phyloP scores from a whole-genome alignment of 2,797 vertebrate species.

The Lithobates sylvaticus region DNA sequence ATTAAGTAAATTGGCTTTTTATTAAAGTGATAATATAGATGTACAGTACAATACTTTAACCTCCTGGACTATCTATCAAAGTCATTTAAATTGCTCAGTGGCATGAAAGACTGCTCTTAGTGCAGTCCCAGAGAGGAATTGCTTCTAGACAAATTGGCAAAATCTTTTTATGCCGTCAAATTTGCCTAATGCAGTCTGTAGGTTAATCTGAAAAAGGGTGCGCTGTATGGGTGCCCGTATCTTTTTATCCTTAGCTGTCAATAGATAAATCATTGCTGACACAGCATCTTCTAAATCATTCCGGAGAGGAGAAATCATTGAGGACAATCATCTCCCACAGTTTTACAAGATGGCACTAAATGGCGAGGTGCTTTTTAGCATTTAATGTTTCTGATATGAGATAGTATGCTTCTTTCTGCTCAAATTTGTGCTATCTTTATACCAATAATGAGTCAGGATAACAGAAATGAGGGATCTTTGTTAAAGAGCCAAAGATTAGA shows the following conservation, averaged over 20 bases:
- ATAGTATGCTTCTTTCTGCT: conserved; percentile 14
- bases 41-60: conserved; percentile 76
- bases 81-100: conserved; percentile 81
- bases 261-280: conserved; percentile 83
- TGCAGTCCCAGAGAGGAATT: conserved; percentile 82
- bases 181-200: conserved; percentile 87
- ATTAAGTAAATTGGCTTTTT: conserved; percentile 83
- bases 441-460: conserved; percentile 26
- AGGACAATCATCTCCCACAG: conserved; percentile 64
- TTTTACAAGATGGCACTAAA: conserved; percentile 41
- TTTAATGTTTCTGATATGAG: conserved; percentile 17
- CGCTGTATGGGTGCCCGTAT: conserved; percentile 80
- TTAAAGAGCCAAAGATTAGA: conserved; percentile 12
- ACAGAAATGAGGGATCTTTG: background rate
- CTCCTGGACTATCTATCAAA: conserved; percentile 81
- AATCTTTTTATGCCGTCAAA: conserved; percentile 86
- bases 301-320: conserved; percentile 71
- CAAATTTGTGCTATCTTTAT: background rate
- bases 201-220: conserved; percentile 85
- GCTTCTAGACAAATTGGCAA: conserved; percentile 85
- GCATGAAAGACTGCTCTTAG: conserved; percentile 81
- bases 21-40: conserved; percentile 79
- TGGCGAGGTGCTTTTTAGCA: background rate
- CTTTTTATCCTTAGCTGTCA: conserved; percentile 85
- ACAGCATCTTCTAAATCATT: conserved; percentile 81